Evolutionary conservation across 2,797 vertebrate genomes (phyloP).

Genomic region (Acropternis orthonyx): DNA sequence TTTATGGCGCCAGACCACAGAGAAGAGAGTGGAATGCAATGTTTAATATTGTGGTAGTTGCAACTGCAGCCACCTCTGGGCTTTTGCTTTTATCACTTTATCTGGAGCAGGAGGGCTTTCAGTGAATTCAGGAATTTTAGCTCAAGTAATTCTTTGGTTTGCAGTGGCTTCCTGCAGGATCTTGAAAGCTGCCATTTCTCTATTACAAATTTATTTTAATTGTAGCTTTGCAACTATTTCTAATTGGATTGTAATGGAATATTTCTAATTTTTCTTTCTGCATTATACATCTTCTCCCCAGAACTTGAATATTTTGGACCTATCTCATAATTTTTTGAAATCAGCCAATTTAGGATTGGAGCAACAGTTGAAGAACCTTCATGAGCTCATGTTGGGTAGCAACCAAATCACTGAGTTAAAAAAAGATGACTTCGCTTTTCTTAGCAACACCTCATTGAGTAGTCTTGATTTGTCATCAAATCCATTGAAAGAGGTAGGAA

Average conservation of each 20-base stretch:
- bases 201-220: neutral
- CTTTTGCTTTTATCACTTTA: neutral
- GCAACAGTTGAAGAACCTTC: slow-evolving; percentile 82
- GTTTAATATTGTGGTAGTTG: neutral
- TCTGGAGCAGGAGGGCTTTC: neutral
- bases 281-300: slow-evolving; percentile 50
- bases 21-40: neutral
- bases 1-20: accelerated
- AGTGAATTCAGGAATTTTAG: neutral
- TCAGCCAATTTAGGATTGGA: slow-evolving; percentile 82
- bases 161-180: neutral
- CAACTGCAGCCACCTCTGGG: neutral
- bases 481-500: slow-evolving; percentile 83
- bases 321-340: slow-evolving; percentile 84
- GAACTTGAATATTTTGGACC: slow-evolving; percentile 85
- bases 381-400: slow-evolving; percentile 76
- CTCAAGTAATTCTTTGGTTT: neutral
- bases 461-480: slow-evolving; percentile 85
- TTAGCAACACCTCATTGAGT: slow-evolving; percentile 79
- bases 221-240: neutral
- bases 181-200: neutral
- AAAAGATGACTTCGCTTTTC: slow-evolving; percentile 83
- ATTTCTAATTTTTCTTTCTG: neutral
- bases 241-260: neutral
- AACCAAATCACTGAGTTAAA: slow-evolving; percentile 81